Evolutionary conservation across 2,797 vertebrate species (phyloP).

Genomic region (Gadopsis marmoratus): DNA sequence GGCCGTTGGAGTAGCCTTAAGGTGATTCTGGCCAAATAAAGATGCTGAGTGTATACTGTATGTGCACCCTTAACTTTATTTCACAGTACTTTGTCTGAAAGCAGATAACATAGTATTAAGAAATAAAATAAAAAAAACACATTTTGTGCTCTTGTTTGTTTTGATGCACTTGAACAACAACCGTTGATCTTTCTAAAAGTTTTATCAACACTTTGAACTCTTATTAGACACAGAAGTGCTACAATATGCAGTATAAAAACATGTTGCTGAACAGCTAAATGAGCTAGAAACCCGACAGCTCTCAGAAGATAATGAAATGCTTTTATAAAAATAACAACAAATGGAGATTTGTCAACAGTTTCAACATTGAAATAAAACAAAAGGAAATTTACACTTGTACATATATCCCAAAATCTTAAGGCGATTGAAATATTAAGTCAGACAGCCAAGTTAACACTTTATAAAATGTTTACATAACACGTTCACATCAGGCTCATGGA

Average conservation of each 20-base stretch:
- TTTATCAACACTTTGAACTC: constrained; percentile 83
- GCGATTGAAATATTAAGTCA: constrained; percentile 87
- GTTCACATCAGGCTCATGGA: constrained; percentile 77
- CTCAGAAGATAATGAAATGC: constrained; percentile 84
- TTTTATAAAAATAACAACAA: constrained; percentile 83
- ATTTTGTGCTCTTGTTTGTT: constrained; percentile 90
- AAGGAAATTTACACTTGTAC: constrained; percentile 82
- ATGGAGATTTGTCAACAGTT: constrained; percentile 83
- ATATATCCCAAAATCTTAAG: constrained; percentile 88
- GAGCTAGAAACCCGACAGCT: constrained; percentile 86
- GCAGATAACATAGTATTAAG: constrained; percentile 88
- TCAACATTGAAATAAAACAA: constrained; percentile 83
- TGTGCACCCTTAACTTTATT: constrained; percentile 88
- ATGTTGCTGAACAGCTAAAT: constrained; percentile 85
- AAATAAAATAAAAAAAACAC: constrained; percentile 82
- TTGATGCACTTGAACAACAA: constrained; percentile 85
- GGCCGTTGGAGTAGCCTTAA: neutral
- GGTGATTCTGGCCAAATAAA: constrained; percentile 58
- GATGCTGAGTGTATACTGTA: constrained; percentile 73
- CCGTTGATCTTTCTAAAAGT: constrained; percentile 81
- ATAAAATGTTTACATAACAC: constrained; percentile 77
- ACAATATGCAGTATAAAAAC: constrained; percentile 90
- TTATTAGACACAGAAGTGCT: constrained; percentile 88
- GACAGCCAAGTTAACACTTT: constrained; percentile 81
- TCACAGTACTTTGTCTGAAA: constrained; percentile 90